Conservation (phyloP, 2,888 invertebrate genomes). For the Limenitis arthemis region DNA sequence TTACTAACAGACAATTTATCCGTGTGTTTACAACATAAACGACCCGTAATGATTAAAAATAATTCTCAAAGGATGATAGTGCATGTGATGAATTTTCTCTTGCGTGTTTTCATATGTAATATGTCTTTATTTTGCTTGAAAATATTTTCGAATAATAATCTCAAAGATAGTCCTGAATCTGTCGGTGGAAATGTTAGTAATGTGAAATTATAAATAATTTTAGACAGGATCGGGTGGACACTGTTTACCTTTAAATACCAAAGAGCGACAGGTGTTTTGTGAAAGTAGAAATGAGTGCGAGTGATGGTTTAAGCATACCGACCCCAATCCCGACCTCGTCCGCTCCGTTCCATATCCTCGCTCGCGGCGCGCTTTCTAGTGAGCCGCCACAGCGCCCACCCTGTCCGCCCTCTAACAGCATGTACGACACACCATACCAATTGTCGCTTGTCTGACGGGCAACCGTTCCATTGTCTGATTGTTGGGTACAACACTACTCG, state of each 20-base stretch:
- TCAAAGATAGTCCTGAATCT: slow-evolving; percentile 35
- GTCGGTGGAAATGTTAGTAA: slow-evolving; percentile 42
- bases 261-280: slow-evolving; percentile 34
- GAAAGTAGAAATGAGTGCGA: slow-evolving; percentile 33
- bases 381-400: slow-evolving; percentile 48
- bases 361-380: slow-evolving; percentile 32
- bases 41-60: slow-evolving; percentile 2
- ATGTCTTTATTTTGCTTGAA: slow-evolving; percentile 51
- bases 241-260: slow-evolving; percentile 40
- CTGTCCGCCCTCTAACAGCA: slow-evolving; percentile 66
- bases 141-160: slow-evolving; percentile 42
- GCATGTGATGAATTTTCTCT: slow-evolving; percentile 53
- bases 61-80: slow-evolving; percentile 41
- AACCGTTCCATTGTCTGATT: slow-evolving; percentile 74
- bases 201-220: slow-evolving; percentile 15
- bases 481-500: slow-evolving; percentile 74
- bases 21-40: slow-evolving; percentile 1
- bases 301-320: slow-evolving; percentile 33
- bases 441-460: slow-evolving; percentile 74
- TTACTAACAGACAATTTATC: slow-evolving; percentile 3
- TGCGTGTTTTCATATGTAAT: slow-evolving; percentile 48
- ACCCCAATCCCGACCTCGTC: slow-evolving; percentile 26
- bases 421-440: slow-evolving; percentile 70
- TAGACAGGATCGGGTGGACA: slow-evolving; percentile 60
- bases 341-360: slow-evolving; percentile 31